Conservation (phyloP, 2,888 invertebrate species). For the Dryomyza anilis region DNA sequence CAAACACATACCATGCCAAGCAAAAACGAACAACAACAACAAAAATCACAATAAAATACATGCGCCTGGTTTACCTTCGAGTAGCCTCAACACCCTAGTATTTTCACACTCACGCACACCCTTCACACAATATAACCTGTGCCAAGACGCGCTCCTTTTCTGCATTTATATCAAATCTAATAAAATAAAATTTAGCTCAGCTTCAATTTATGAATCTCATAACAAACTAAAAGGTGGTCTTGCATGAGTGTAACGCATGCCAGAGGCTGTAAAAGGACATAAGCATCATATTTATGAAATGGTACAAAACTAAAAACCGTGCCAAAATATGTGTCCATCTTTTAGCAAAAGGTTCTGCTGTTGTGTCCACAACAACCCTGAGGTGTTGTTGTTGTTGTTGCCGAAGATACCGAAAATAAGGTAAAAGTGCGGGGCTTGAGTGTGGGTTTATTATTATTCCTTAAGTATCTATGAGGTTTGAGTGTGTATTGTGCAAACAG, state of each 20-base stretch:
- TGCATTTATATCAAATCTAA: slow-evolving; percentile 14
- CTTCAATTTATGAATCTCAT: slow-evolving; percentile 58
- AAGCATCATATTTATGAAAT: slow-evolving; percentile 52
- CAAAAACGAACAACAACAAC: not conserved
- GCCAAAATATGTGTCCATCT: slow-evolving; percentile 17
- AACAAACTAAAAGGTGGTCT: slow-evolving; percentile 44
- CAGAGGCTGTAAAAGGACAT: slow-evolving; percentile 49
- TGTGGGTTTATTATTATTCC: slow-evolving; percentile 39
- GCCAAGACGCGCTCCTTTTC: slow-evolving; percentile 35
- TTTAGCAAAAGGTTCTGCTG: no score
- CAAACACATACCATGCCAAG: slow-evolving; percentile 17
- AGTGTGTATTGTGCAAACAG: slow-evolving; percentile 22
- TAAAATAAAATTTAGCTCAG: slow-evolving; percentile 57
- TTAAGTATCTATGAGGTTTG: slow-evolving; percentile 28
- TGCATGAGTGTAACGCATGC: no score
- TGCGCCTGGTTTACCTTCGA: slow-evolving; percentile 12
- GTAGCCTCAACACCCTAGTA: no score
- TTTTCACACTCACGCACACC: not conserved
- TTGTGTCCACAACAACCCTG: no score
- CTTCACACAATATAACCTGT: slow-evolving; percentile 43
- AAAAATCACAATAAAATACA: slow-evolving; percentile 16
- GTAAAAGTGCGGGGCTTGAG: not conserved
- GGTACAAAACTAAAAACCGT: slow-evolving; percentile 38
- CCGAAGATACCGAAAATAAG: not conserved
- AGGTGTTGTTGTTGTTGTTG: slow-evolving; percentile 27